Conservation (phyloP, 2,888 invertebrate species). For the Smittia sp. region DNA sequence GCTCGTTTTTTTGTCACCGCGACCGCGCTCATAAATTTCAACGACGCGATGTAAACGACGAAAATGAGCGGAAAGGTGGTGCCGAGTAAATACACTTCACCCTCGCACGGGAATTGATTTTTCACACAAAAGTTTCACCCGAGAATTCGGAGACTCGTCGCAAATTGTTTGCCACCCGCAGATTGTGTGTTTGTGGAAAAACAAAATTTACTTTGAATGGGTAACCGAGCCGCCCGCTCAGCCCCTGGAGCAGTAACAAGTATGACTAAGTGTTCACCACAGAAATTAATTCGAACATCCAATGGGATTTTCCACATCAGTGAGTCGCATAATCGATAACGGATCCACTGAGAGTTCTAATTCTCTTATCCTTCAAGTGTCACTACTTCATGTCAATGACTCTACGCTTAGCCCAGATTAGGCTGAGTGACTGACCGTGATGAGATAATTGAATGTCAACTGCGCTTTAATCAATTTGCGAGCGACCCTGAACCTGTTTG, state of each 20-base stretch:
- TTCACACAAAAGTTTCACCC: neutral
- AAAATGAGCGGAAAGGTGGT: slow-evolving; percentile 9
- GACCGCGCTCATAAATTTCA: slow-evolving; percentile 13
- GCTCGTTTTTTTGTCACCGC: neutral
- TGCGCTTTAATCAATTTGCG: neutral
- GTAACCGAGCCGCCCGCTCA: neutral
- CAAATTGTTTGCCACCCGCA: neutral
- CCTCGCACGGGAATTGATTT: neutral
- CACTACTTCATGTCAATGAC: neutral
- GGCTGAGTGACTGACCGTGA: neutral
- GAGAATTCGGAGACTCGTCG: no score
- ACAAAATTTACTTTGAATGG: slow-evolving; percentile 11
- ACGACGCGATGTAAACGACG: neutral
- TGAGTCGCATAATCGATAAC: neutral
- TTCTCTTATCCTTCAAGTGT: slow-evolving; percentile 1
- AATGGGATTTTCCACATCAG: slow-evolving; percentile 22
- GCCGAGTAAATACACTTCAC: neutral
- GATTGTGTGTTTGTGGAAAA: neutral
- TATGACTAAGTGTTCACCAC: slow-evolving; percentile 24
- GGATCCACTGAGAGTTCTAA: neutral
- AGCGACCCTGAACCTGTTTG: slow-evolving; percentile 26
- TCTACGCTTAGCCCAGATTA: neutral
- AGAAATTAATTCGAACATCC: slow-evolving; percentile 19
- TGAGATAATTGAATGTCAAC: slow-evolving; percentile 34
- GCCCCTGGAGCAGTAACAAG: neutral